Base-by-base conservation (phyloP, 1,140 invertebrate genomes). In the Penaeus vannamei region DNA sequence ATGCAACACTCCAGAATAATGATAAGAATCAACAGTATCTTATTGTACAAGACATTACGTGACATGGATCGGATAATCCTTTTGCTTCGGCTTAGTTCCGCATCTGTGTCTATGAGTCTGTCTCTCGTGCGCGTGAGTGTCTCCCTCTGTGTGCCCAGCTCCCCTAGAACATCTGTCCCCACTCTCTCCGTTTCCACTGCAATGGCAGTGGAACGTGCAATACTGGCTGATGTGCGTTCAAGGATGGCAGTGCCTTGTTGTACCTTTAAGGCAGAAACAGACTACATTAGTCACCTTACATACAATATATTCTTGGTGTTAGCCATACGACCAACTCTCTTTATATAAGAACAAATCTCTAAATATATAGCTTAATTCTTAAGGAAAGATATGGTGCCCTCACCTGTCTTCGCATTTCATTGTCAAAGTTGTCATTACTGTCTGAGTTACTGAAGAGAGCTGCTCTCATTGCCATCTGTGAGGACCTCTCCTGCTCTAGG, bases 151-250 rank as follows among this genome's bases (percentile, higher is more conserved):
- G 92, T 93, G 2, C 94, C 94, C 36, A 96, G 92, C 91, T 96
- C 95, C 83, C 94, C 94, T n/a, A 96, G 94, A 14, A 97, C 96
- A 92, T 96, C 96, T 7, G 95, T 95, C 0, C 96, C 97, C 91
- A 97, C 94, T 92, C 95, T 94, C 93, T 97, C 97, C 0, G 96
- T 97, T 92, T 97, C 96, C 17, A 95, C 94, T 22, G 97, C 96
- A 60, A 90, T 80, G 29, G 53, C 60, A 23, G 85, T 84, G 12
- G 89, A 90, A 29, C 85, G 79, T 2, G 94, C 94, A 22, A 97
- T 93, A 90, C 95, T 96, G 61, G 95, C 94, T 0, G 95, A 94
- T 8, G 96, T 94, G 86, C 95, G 93, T 90, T 95, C 94, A 10
- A 97, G 92, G n/a, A 94, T 93, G 87, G 93, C 93, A 89, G 93